These are phyloP conservation scores for Euthynnus affinis DNA, from an alignment of 2,797 vertebrate species.

Conservation along the genomic window DNA sequence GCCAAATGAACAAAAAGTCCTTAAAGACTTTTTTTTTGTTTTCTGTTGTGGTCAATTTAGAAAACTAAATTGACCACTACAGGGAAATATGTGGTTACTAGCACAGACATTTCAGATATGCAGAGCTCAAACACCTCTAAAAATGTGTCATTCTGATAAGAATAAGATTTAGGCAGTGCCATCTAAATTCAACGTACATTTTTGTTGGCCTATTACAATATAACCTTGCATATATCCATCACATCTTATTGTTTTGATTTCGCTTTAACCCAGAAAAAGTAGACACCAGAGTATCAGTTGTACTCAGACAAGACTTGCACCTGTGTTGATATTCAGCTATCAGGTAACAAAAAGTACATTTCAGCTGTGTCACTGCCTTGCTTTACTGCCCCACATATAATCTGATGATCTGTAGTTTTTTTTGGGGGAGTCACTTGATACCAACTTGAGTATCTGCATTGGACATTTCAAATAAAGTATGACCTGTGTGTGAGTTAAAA, in stretches of 20 bases:
- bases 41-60: too few relatives aligned
- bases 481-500: neutral
- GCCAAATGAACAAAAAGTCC: too few relatives aligned
- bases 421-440: neutral
- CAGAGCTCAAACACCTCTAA: too few relatives aligned
- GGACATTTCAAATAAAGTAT: conserved; percentile 15
- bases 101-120: too few relatives aligned
- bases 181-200: too few relatives aligned
- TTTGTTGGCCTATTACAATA: too few relatives aligned
- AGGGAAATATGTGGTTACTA: too few relatives aligned
- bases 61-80: too few relatives aligned
- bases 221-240: neutral
- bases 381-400: neutral
- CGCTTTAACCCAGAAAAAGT: neutral
- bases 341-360: neutral
- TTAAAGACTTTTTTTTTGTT: too few relatives aligned
- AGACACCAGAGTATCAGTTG: conserved; percentile 15
- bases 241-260: conserved; percentile 11
- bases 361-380: neutral
- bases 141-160: too few relatives aligned
- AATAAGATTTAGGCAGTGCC: too few relatives aligned
- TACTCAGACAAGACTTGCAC: conserved; percentile 1
- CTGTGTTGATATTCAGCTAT: neutral
- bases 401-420: neutral
- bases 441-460: neutral